Conservation (phyloP, 2,888 invertebrate species). For the Plagodis dolabraria region DNA sequence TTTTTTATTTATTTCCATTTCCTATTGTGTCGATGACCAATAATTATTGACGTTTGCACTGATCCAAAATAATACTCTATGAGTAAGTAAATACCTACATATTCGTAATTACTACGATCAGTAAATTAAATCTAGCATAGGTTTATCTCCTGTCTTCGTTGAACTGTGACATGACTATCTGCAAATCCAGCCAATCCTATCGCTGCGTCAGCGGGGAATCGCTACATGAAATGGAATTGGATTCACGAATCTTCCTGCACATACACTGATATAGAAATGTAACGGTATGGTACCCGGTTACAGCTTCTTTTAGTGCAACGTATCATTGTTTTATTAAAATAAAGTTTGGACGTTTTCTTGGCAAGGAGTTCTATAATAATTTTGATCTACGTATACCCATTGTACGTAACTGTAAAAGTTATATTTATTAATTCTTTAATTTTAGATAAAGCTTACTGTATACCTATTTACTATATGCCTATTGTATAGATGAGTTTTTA, state of each 20-base stretch:
- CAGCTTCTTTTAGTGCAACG: conserved; percentile 7
- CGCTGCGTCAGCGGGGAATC: conserved; percentile 34
- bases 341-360: background rate
- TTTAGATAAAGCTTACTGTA: too few species aligned
- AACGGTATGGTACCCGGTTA: background rate
- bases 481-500: too few species aligned
- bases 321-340: conserved; percentile 14
- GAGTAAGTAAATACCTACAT: too few species aligned
- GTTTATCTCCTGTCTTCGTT: conserved; percentile 3
- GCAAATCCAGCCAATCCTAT: conserved; percentile 33
- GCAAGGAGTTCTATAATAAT: background rate
- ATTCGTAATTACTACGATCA: background rate
- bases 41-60: too few species aligned
- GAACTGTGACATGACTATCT: conserved; percentile 18
- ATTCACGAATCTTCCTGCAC: conserved; percentile 32
- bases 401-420: too few species aligned
- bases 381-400: too few species aligned
- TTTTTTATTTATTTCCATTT: too few species aligned
- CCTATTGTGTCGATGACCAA: too few species aligned
- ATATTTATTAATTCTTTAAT: too few species aligned
- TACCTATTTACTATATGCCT: too few species aligned
- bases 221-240: conserved; percentile 36
- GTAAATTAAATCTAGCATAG: background rate
- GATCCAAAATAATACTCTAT: too few species aligned
- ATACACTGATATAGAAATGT: conserved; percentile 8